phyloP scores from a whole-genome alignment of 2,888 invertebrate genomes.

The Drosophila paranaensis region DNA sequence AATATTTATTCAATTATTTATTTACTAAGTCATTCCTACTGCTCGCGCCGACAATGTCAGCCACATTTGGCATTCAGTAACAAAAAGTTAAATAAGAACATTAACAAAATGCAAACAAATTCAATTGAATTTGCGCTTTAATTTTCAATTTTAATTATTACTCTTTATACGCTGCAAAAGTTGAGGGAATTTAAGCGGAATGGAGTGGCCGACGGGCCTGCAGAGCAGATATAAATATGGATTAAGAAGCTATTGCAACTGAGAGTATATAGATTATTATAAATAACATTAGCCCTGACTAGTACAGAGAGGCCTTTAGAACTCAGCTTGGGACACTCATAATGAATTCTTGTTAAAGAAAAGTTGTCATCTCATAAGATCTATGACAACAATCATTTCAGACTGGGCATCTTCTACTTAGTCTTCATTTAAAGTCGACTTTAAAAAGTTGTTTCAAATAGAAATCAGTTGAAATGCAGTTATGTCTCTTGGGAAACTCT shows the following conservation, averaged over 20 bases:
- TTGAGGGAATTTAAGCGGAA: not conserved
- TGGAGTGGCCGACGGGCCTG: not conserved
- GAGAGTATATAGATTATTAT: too few species aligned
- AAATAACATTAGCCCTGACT: too few species aligned
- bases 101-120: conserved; percentile 11
- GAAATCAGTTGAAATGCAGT: conserved; percentile 18
- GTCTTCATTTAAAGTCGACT: not conserved
- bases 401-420: not conserved
- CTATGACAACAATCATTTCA: not conserved
- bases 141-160: not conserved
- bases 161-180: not conserved
- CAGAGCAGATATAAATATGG: not conserved
- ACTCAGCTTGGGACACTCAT: too few species aligned
- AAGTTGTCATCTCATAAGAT: too few species aligned
- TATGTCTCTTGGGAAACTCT: conserved; percentile 21
- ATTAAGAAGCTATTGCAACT: too few species aligned
- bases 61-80: conserved; percentile 48
- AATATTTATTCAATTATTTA: conserved; percentile 67
- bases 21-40: conserved; percentile 49
- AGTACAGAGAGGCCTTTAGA: too few species aligned
- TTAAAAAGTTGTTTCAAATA: conserved; percentile 2
- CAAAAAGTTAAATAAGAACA: conserved; percentile 11
- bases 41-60: conserved; percentile 51
- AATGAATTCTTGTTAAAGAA: too few species aligned
- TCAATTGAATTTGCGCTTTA: conserved; percentile 6